phyloP scores from a whole-genome alignment of 2,797 vertebrate species.

The Gymnodraco acuticeps region DNA sequence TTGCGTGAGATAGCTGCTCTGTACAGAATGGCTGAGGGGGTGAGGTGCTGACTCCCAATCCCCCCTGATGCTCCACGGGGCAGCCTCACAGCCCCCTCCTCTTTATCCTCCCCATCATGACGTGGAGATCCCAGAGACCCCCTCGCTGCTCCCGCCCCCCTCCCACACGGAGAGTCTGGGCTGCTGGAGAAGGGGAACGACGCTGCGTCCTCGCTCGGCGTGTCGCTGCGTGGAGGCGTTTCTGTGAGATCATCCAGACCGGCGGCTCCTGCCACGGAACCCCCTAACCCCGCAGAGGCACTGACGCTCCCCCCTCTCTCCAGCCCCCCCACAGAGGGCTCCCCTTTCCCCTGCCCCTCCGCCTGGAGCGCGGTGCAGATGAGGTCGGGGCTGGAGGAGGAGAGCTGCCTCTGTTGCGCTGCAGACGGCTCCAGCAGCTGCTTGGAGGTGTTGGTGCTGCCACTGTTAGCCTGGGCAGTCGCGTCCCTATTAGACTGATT shows the following conservation, averaged over 20 bases:
- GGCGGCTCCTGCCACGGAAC: constrained; percentile 65
- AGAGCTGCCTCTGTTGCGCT: constrained; percentile 87
- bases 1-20: constrained; percentile 92
- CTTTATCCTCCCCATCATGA: constrained; percentile 83
- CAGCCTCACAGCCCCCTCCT: constrained; percentile 83
- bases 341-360: constrained; percentile 76
- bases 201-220: constrained; percentile 89
- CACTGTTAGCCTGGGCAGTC: constrained; percentile 66
- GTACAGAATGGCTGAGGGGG: constrained; percentile 92
- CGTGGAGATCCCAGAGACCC: constrained; percentile 83
- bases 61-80: constrained; percentile 82
- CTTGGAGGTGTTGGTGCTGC: constrained; percentile 72
- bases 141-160: constrained; percentile 77
- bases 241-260: constrained; percentile 83
- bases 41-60: constrained; percentile 87
- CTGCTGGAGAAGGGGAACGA: constrained; percentile 91
- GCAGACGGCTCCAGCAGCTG: constrained; percentile 83
- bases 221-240: constrained; percentile 87
- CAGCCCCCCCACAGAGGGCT: constrained; percentile 67
- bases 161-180: constrained; percentile 89
- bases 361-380: constrained; percentile 89
- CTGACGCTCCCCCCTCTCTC: constrained; percentile 82
- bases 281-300: constrained; percentile 78
- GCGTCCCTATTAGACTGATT: constrained; percentile 77
- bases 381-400: constrained; percentile 92